A percentile compares a stretch with the other conserved stretches of the same genome.
Evolutionary conservation across 2,113 vertebrate genomes (phyloP).

Genomic region (Melanerpes formicivorus): DNA sequence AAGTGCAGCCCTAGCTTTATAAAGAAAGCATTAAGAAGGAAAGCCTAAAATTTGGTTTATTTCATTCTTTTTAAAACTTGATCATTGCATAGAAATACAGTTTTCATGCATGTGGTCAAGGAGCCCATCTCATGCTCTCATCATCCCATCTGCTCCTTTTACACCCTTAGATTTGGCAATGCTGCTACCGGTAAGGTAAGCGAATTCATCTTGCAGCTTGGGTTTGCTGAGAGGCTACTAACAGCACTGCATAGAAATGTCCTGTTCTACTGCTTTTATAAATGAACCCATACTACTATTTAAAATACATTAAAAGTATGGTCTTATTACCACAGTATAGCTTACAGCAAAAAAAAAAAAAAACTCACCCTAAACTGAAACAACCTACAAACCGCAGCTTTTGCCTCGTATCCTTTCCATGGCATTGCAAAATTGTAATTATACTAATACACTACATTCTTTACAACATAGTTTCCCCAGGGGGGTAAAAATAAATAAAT

Average conservation of each 20-base stretch:
- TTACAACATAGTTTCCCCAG: not conserved
- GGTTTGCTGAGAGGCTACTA: not conserved
- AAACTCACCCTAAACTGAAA: not conserved
- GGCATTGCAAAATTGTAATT: slow-evolving; percentile 36
- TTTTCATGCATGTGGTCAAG: accelerated
- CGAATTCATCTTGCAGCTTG: not conserved
- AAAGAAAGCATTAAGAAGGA: not conserved
- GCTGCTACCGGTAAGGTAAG: not conserved
- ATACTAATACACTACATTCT: slow-evolving; percentile 2
- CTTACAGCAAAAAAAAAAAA: not conserved
- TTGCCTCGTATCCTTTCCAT: not conserved
- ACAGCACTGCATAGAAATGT: not conserved
- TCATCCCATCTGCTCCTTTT: not conserved
- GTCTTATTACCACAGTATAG: not conserved
- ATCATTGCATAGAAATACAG: not conserved
- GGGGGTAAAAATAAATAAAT: slow-evolving; percentile 55
- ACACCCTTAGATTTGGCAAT: not conserved
- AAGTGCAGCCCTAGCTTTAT: not conserved
- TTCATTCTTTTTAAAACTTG: not conserved
- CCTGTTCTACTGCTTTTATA: slow-evolving; percentile 17
- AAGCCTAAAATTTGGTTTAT: not conserved
- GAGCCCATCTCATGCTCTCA: accelerated
- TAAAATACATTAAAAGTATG: slow-evolving; percentile 5
- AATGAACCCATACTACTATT: not conserved
- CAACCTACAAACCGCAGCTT: not conserved